These are phyloP conservation scores for Stylophora pistillata DNA, from an alignment of 64 coral and sea anemone genomes.

Conservation along the genomic window DNA sequence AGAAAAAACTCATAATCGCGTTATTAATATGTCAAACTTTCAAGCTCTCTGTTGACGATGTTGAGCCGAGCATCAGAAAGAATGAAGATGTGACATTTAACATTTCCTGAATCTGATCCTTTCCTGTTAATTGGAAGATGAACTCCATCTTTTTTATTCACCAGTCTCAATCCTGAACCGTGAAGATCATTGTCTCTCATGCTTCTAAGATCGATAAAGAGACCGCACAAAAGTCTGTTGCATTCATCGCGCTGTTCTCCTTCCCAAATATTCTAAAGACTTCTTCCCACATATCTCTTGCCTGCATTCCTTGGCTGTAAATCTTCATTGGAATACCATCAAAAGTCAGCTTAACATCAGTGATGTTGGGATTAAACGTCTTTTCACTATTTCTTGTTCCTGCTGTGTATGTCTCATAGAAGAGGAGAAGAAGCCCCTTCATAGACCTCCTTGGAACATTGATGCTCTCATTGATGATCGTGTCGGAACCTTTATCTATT, in stretches of 20 bases:
- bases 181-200: neutral
- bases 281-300: too few species aligned
- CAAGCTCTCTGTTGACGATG: neutral
- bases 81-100: neutral
- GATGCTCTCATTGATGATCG: neutral
- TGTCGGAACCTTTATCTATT: neutral
- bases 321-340: too few species aligned
- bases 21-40: neutral
- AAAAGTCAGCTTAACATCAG: neutral
- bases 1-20: too few species aligned
- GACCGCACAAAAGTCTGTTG: neutral
- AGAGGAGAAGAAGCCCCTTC: neutral
- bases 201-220: neutral
- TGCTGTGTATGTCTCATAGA: neutral
- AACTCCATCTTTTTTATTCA: neutral
- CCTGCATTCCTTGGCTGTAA: too few species aligned
- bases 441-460: neutral
- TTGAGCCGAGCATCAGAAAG: neutral
- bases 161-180: constrained; percentile 3
- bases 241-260: too few species aligned
- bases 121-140: neutral
- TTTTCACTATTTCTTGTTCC: neutral
- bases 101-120: neutral
- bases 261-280: too few species aligned
- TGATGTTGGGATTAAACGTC: constrained; percentile 4